phyloP scores from a whole-genome alignment of 2,113 vertebrate species.

The Neolamprologus longior region DNA sequence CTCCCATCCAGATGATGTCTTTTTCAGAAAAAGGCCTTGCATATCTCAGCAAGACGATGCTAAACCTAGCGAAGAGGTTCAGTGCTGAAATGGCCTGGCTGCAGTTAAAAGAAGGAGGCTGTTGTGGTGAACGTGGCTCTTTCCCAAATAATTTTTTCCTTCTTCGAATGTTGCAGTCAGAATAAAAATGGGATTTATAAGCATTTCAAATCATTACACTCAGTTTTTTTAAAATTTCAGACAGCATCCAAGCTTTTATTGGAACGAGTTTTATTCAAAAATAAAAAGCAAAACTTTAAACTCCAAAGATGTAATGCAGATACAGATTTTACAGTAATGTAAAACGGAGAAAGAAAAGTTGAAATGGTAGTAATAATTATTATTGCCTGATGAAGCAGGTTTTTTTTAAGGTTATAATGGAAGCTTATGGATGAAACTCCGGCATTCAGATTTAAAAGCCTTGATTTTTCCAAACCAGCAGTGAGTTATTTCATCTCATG shows the following conservation, averaged over 20 bases:
- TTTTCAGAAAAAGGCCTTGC: background rate
- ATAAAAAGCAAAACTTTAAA: background rate
- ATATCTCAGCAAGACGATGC: background rate
- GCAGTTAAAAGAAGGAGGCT: background rate
- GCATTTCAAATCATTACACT: background rate
- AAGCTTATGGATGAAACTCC: background rate
- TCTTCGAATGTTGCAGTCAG: background rate
- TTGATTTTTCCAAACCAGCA: background rate
- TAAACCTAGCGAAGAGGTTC: background rate
- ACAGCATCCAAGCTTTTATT: background rate
- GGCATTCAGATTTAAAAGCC: background rate
- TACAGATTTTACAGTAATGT: background rate
- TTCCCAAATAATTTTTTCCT: background rate
- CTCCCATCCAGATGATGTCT: background rate
- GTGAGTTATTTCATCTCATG: background rate
- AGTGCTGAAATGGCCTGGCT: background rate
- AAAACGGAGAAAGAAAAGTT: background rate
- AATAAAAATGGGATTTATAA: background rate
- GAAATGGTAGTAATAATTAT: background rate
- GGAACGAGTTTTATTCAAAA: background rate
- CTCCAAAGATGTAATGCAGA: background rate
- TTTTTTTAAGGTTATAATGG: background rate
- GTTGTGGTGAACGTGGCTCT: background rate
- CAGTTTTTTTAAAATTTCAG: background rate
- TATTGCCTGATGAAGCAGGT: background rate